Base-by-base conservation (phyloP, 2,888 invertebrate genomes). In the Strigamia maritima region DNA sequence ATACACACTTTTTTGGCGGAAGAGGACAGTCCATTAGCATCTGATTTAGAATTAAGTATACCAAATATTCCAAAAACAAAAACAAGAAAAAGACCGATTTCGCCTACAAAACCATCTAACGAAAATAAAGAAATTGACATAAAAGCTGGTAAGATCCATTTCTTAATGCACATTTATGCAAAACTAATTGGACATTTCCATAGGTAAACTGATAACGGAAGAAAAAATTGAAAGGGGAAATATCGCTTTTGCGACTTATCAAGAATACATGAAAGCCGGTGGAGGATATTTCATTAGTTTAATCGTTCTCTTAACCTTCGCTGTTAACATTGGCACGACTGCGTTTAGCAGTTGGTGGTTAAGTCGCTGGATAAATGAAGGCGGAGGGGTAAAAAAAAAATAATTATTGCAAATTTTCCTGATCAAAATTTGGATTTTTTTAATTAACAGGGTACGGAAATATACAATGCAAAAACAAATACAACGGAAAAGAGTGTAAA, bases 321-420 rank as follows among this genome's bases (percentile, higher is more conserved):
- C 87, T 7, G 26, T 89, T 44, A 89, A 89, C 81, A 87, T 89
- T 38, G 87, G 87, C 7, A 86, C 88, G 14, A 86, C 88, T 19
- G 87, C 89, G 0, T 89, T 90, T 82, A 89, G 89, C 76, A 88
- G 88, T 76, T 89, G 89, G 87, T 90, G 90, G 90, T 85, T 91
- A 7, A 88, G 89, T 3, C 84, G 86, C 79, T 91, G 91, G 90
- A 83, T 88, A 19, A 84, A 86, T 77, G 85, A 86, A 81, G 87
- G 88, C 19, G 84, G 84, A 82, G 86, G 86, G 82, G 85, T 85
- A 82, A 81, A 28, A 16, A n/a, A n/a, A n/a, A n/a, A n/a, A n/a
- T n/a, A n/a, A n/a, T n/a, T n/a, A n/a, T n/a, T n/a, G n/a, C n/a
- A n/a, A n/a, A 26, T 28, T 2, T 60, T 60, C 0, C 60, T 74